These are phyloP conservation scores for Drosophila antonietae DNA, from an alignment of 2,888 invertebrate genomes.

Conservation along the genomic window DNA sequence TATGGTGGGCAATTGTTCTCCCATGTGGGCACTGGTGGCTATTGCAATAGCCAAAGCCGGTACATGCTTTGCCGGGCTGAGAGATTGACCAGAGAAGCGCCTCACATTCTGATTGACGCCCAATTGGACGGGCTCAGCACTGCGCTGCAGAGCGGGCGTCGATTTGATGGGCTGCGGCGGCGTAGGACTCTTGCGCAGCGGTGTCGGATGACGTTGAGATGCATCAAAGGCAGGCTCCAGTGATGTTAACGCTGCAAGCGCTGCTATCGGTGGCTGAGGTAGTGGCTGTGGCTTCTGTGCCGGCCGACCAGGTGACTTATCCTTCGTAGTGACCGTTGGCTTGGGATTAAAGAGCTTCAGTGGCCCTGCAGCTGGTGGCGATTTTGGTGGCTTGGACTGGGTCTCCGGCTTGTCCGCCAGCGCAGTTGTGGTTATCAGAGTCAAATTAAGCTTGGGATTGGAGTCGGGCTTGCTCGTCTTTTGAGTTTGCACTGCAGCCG, in stretches of 20 bases:
- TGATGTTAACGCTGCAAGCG: constrained; percentile 28
- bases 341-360: constrained; percentile 50
- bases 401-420: constrained; percentile 41
- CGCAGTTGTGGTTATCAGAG: constrained; percentile 60
- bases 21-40: constrained; percentile 64
- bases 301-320: constrained; percentile 50
- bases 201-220: constrained; percentile 14
- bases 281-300: constrained; percentile 59
- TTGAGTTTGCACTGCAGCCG: constrained; percentile 26
- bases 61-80: constrained; percentile 77
- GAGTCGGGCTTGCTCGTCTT: constrained; percentile 30
- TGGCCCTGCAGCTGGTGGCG: constrained; percentile 34
- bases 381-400: constrained; percentile 31
- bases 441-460: constrained; percentile 63
- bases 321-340: constrained; percentile 27
- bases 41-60: constrained; percentile 78
- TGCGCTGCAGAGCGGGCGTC: constrained; percentile 80
- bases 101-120: constrained; percentile 78
- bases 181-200: constrained; percentile 67
- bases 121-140: constrained; percentile 81
- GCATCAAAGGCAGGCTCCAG: constrained; percentile 27
- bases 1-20: constrained; percentile 71
- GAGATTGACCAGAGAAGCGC: constrained; percentile 69
- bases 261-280: constrained; percentile 50
- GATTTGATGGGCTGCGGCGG: constrained; percentile 71